These are phyloP conservation scores for Aphidius gifuensis DNA, from an alignment of 1,140 invertebrate genomes.

Conservation along the genomic window DNA sequence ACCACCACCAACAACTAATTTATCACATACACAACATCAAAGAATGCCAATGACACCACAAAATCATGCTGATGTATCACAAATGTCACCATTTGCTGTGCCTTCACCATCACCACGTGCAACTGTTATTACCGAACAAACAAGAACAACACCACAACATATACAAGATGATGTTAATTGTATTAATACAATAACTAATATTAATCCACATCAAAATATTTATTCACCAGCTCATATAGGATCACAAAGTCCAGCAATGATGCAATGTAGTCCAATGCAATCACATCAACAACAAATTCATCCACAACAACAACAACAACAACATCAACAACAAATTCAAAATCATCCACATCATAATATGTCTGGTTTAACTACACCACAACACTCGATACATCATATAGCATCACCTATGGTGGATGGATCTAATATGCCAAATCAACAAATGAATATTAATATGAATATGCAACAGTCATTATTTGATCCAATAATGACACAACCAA, in stretches of 20 bases:
- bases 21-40: constrained; percentile 58
- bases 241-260: constrained; percentile 39
- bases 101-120: constrained; percentile 52
- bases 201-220: constrained; percentile 56
- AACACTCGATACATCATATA: constrained; percentile 36
- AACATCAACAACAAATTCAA: constrained; percentile 20
- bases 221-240: constrained; percentile 54
- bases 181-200: constrained; percentile 56
- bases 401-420: constrained; percentile 40
- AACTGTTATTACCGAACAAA: constrained; percentile 57
- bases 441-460: constrained; percentile 34
- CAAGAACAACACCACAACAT: constrained; percentile 57
- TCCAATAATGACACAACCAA: constrained; percentile 46
- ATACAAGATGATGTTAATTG: constrained; percentile 51
- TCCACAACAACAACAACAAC: constrained; percentile 37
- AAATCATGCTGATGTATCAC: constrained; percentile 55
- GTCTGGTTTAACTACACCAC: constrained; percentile 13
- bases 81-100: constrained; percentile 50
- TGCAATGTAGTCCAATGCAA: constrained; percentile 21
- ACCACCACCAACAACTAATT: constrained; percentile 42
- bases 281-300: constrained; percentile 21
- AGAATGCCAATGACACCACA: constrained; percentile 54
- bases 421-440: constrained; percentile 41
- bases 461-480: constrained; percentile 46
- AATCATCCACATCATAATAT: constrained; percentile 42